Percentiles rank a stretch among this genome's conserved stretches.
These are phyloP conservation scores for Hyperoplus lanceolatus DNA, from an alignment of 2,797 vertebrate species.

Conservation along the genomic window DNA sequence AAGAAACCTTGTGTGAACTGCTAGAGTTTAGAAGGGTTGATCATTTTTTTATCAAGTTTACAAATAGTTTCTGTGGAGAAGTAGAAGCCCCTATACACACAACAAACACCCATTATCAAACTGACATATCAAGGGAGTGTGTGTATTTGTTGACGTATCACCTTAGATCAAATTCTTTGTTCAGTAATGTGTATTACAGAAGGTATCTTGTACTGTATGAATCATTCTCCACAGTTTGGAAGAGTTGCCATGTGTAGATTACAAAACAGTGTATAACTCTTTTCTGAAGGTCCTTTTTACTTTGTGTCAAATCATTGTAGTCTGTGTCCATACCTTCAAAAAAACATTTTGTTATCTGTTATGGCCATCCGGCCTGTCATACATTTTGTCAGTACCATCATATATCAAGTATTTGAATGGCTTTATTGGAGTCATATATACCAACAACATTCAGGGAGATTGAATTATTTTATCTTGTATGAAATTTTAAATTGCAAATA, in stretches of 20 bases:
- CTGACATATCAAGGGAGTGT: slow-evolving; percentile 48
- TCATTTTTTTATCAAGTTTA: slow-evolving; percentile 47
- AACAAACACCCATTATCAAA: slow-evolving; percentile 6
- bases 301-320: slow-evolving; percentile 69
- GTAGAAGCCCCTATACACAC: slow-evolving; percentile 21
- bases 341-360: slow-evolving; percentile 53
- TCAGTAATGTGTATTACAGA: slow-evolving; percentile 54
- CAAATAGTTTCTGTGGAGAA: slow-evolving; percentile 31
- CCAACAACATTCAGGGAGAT: slow-evolving; percentile 79
- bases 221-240: slow-evolving; percentile 52
- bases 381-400: slow-evolving; percentile 63
- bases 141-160: slow-evolving; percentile 41
- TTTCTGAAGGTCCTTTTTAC: slow-evolving; percentile 57
- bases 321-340: slow-evolving; percentile 49
- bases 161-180: slow-evolving; percentile 43
- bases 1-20: slow-evolving; percentile 20
- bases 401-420: slow-evolving; percentile 72
- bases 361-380: slow-evolving; percentile 60
- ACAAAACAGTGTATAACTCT: slow-evolving; percentile 58
- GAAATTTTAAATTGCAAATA: slow-evolving; percentile 87
- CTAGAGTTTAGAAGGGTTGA: slow-evolving; percentile 36
- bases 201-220: slow-evolving; percentile 68
- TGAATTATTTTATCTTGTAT: slow-evolving; percentile 87
- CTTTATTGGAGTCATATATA: slow-evolving; percentile 75
- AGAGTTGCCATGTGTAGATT: slow-evolving; percentile 64